Percentiles rank a stretch among this genome's conserved stretches.
These are phyloP conservation scores for Poeciliopsis turneri DNA, from an alignment of 2,797 vertebrate genomes.

Conservation along the genomic window DNA sequence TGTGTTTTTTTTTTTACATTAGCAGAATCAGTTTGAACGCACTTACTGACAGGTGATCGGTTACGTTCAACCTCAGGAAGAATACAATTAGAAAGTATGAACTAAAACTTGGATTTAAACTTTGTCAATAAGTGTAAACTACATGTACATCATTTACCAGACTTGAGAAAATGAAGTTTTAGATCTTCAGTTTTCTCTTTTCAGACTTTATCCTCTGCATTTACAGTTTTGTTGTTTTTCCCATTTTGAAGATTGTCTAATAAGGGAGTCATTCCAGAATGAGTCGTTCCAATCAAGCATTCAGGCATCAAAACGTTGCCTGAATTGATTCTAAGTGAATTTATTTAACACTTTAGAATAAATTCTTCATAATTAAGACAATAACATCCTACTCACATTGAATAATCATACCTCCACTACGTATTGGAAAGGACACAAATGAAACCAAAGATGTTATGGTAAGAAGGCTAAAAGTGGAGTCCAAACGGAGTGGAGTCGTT, in stretches of 20 bases:
- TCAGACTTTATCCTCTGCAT: neutral
- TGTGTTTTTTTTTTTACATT: too few relatives aligned
- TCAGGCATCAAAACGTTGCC: neutral
- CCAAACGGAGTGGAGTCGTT: too few relatives aligned
- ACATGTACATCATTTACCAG: neutral
- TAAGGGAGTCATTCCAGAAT: too few relatives aligned
- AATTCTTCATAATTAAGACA: neutral
- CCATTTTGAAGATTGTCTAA: neutral
- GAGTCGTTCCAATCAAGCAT: neutral
- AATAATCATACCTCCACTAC: neutral
- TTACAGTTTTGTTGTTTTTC: neutral
- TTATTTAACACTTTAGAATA: neutral
- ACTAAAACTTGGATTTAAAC: neutral
- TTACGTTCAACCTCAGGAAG: constrained; percentile 9
- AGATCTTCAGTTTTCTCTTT: neutral
- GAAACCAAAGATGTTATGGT: neutral
- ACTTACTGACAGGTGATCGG: too few relatives aligned
- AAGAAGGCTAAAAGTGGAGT: neutral
- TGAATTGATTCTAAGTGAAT: too few relatives aligned
- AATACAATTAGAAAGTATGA: neutral
- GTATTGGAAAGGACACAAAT: neutral
- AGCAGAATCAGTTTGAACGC: too few relatives aligned
- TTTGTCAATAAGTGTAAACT: neutral
- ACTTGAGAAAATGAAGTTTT: neutral
- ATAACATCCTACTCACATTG: neutral